These are phyloP conservation scores for Protonemura montana DNA, from an alignment of 2,888 invertebrate species.

Conservation along the genomic window DNA sequence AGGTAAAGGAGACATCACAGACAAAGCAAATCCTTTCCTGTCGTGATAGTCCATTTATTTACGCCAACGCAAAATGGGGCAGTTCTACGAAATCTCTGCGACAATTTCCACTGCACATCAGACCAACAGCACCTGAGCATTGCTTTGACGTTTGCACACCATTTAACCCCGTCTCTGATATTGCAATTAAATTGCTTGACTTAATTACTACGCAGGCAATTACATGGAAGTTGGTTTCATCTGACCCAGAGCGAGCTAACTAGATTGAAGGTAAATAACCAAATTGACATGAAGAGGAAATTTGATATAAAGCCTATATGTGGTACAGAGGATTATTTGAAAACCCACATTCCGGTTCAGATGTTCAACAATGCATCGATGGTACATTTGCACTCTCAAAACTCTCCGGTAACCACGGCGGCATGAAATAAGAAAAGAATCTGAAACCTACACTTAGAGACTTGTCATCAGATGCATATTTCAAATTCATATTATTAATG, in stretches of 20 bases:
- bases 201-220: not conserved
- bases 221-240: conserved; percentile 7
- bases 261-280: conserved; percentile 2
- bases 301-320: not conserved
- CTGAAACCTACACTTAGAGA: not conserved
- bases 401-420: too few relatives aligned
- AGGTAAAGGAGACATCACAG: too few relatives aligned
- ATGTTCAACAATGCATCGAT: too few relatives aligned
- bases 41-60: too few relatives aligned
- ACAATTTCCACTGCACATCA: not conserved
- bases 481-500: not conserved
- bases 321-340: not conserved
- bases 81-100: not conserved
- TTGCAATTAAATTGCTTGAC: conserved; percentile 12
- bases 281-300: not conserved
- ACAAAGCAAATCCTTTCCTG: too few relatives aligned
- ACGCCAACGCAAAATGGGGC: too few relatives aligned
- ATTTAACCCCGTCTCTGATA: not conserved
- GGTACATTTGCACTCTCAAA: too few relatives aligned
- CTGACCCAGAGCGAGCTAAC: not conserved
- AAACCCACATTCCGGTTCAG: too few relatives aligned
- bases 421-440: not conserved
- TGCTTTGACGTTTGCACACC: not conserved
- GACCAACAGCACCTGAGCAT: not conserved
- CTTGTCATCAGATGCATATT: not conserved